Conservation (phyloP, 2,797 vertebrate genomes). For the Gymnocypris eckloni region DNA sequence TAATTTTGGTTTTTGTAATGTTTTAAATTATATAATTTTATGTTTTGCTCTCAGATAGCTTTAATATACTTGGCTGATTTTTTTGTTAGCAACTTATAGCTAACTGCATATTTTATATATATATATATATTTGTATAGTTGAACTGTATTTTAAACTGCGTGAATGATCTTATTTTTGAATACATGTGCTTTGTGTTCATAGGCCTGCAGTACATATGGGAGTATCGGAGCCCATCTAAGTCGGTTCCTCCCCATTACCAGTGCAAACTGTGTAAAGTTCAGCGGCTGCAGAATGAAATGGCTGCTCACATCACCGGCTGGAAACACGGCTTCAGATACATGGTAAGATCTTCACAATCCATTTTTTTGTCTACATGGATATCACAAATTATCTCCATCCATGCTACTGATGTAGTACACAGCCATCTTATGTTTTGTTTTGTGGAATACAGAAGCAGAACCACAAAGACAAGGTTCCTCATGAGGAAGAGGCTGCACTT, state of each 20-base stretch:
- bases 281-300: conserved; percentile 78
- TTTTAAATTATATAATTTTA: neutral
- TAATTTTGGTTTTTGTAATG: neutral
- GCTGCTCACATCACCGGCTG: conserved; percentile 79
- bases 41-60: neutral
- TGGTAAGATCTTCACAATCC: conserved; percentile 67
- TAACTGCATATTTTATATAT: neutral
- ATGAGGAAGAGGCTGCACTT: conserved; percentile 71
- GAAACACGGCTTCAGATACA: conserved; percentile 80
- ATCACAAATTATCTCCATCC: neutral
- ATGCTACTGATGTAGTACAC: neutral
- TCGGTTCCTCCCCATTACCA: conserved; percentile 81
- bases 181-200: conserved; percentile 30
- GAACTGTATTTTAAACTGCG: neutral
- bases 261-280: conserved; percentile 80
- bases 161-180: neutral
- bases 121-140: no score
- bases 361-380: no score
- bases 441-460: conserved; percentile 70
- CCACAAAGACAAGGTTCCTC: conserved; percentile 70
- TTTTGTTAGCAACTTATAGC: neutral
- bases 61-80: neutral
- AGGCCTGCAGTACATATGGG: conserved; percentile 84
- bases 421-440: neutral
- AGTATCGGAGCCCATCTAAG: conserved; percentile 83